Evolutionary conservation across 92 coral and sea anemone species (phyloP).

Genomic region (Epizoanthus fatuus): DNA sequence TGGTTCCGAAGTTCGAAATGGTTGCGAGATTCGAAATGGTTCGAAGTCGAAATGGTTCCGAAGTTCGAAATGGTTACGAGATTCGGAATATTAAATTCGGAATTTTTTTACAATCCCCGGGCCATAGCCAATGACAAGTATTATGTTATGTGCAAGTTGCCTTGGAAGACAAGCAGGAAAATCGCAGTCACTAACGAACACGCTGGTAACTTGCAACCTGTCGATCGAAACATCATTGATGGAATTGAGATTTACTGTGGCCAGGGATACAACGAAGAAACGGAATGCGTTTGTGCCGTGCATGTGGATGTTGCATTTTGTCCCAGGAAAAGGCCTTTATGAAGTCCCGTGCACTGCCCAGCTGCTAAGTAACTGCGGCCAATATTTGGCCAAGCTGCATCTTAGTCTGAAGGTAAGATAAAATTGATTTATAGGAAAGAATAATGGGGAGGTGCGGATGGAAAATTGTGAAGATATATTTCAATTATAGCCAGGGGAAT

Average conservation of each 20-base stretch:
- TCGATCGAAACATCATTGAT: background rate
- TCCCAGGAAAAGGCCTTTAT: conserved; percentile 66
- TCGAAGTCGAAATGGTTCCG: too few relatives aligned
- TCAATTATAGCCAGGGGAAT: too few relatives aligned
- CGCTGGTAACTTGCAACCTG: background rate
- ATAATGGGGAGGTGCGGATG: too few relatives aligned
- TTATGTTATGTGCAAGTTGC: conserved; percentile 27
- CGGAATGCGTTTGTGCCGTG: conserved; percentile 58
- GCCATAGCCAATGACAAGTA: too few relatives aligned
- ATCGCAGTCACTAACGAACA: background rate
- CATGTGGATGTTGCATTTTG: conserved; percentile 66
- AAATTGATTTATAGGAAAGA: background rate
- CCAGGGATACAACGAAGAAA: conserved; percentile 32
- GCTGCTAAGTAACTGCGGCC: conserved; percentile 26
- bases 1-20: too few relatives aligned
- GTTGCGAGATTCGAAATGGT: too few relatives aligned
- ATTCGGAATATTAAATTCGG: too few relatives aligned
- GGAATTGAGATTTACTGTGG: conserved; percentile 54
- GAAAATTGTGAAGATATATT: too few relatives aligned
- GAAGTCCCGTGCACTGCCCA: conserved; percentile 57
- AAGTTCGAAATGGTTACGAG: too few relatives aligned
- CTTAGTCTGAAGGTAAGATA: conserved; percentile 16
- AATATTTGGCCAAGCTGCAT: conserved; percentile 17
- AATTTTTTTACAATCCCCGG: too few relatives aligned
- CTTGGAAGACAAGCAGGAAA: conserved; percentile 19